These are phyloP conservation scores for Sebastes taczanowskii DNA, from an alignment of 2,797 vertebrate genomes.

Conservation along the genomic window DNA sequence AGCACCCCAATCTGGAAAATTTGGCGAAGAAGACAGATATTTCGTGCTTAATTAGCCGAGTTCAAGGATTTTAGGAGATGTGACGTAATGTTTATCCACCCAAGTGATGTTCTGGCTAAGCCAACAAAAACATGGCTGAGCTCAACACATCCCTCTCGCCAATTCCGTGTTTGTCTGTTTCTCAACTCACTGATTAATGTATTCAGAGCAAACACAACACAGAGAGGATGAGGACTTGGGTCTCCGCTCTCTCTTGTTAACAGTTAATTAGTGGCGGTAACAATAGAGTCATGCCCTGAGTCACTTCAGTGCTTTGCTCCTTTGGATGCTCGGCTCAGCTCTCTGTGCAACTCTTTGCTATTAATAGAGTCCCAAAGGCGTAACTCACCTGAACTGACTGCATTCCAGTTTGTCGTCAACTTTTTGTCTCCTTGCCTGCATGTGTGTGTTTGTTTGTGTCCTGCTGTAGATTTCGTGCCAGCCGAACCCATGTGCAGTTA, in stretches of 20 bases:
- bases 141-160: constrained; percentile 35
- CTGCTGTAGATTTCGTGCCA: background rate
- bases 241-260: constrained; percentile 43
- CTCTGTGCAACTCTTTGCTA: constrained; percentile 21
- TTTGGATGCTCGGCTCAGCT: constrained; percentile 16
- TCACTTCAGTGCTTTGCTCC: constrained; percentile 20
- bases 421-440: background rate
- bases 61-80: constrained; percentile 52
- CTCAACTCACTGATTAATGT: constrained; percentile 62
- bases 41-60: constrained; percentile 59
- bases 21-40: constrained; percentile 12
- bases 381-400: constrained; percentile 63
- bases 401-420: constrained; percentile 58
- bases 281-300: constrained; percentile 45
- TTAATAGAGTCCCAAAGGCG: constrained; percentile 55
- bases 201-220: constrained; percentile 58
- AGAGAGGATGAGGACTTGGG: constrained; percentile 31
- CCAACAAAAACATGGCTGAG: constrained; percentile 61
- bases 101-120: constrained; percentile 57
- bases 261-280: constrained; percentile 62
- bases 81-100: constrained; percentile 58
- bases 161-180: constrained; percentile 59
- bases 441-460: background rate
- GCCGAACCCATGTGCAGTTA: background rate
- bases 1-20: constrained; percentile 50